Percentiles rank a stretch among this genome's conserved stretches.
phyloP scores from a whole-genome alignment of 2,113 vertebrate species.

The Numenius arquata region DNA sequence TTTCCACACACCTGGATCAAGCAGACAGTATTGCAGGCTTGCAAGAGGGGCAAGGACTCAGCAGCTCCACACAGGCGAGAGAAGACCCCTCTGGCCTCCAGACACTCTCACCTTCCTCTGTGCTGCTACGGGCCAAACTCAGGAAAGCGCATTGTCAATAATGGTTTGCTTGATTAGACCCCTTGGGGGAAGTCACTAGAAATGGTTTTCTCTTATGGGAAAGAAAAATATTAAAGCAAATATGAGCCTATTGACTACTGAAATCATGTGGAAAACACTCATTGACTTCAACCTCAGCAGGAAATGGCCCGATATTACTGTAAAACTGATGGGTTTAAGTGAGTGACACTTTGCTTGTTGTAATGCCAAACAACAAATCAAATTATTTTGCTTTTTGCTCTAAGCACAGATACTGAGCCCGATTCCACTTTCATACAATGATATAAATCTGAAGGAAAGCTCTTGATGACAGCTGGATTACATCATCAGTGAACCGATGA shows the following conservation, averaged over 20 bases:
- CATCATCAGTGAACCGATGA: not conserved
- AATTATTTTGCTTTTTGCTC: not conserved
- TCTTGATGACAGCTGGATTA: not conserved
- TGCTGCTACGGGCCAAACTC: not conserved
- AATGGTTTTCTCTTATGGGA: not conserved
- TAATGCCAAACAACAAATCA: not conserved
- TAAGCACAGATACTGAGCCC: not conserved
- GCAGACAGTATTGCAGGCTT: accelerated
- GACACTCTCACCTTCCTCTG: not conserved
- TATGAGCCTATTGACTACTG: not conserved
- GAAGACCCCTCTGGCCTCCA: accelerated
- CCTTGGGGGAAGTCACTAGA: not conserved
- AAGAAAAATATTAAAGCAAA: slow-evolving; percentile 9
- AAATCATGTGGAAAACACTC: slow-evolving; percentile 21
- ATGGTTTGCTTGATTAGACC: not conserved
- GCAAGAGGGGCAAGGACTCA: accelerated
- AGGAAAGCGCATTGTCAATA: not conserved
- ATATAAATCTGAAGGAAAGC: not conserved
- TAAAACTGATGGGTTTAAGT: not conserved
- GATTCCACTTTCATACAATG: not conserved
- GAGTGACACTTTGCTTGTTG: not conserved
- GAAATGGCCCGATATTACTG: not conserved
- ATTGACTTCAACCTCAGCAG: not conserved
- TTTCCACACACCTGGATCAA: not conserved
- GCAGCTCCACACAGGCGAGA: accelerated